A percentile compares a stretch with the other conserved stretches of the same genome.
phyloP scores from a whole-genome alignment of 2,113 vertebrate genomes.

The Suricata suricatta region DNA sequence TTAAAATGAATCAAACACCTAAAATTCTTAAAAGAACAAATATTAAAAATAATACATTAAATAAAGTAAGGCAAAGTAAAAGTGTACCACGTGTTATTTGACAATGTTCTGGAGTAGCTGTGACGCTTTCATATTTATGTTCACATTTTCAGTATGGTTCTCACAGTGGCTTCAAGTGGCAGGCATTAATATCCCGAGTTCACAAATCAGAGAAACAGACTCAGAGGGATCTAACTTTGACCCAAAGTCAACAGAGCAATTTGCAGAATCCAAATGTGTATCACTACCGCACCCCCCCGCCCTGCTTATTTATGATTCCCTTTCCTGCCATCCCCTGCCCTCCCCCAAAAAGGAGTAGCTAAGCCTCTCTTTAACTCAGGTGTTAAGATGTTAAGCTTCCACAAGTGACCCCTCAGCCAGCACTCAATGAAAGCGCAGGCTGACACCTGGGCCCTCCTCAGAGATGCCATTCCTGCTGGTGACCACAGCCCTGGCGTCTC shows the following conservation, averaged over 20 bases:
- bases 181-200: neutral
- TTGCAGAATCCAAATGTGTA: neutral
- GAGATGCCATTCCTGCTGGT: neutral
- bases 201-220: neutral
- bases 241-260: neutral
- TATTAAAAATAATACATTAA: slow-evolving; percentile 15
- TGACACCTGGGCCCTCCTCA: neutral
- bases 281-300: neutral
- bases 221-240: neutral
- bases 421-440: neutral
- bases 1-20: neutral
- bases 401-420: neutral
- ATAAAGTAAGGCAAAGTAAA: neutral
- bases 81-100: neutral
- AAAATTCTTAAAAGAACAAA: neutral
- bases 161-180: neutral
- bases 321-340: neutral
- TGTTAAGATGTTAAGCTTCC: neutral
- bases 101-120: neutral
- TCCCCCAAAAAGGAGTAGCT: neutral
- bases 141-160: neutral
- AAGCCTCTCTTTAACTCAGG: neutral
- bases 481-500: neutral
- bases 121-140: neutral
- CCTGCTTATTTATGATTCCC: neutral